Percentiles rank a stretch among this genome's conserved stretches.
Conservation (phyloP, 2,113 vertebrate species). For the Lathamus discolor region DNA sequence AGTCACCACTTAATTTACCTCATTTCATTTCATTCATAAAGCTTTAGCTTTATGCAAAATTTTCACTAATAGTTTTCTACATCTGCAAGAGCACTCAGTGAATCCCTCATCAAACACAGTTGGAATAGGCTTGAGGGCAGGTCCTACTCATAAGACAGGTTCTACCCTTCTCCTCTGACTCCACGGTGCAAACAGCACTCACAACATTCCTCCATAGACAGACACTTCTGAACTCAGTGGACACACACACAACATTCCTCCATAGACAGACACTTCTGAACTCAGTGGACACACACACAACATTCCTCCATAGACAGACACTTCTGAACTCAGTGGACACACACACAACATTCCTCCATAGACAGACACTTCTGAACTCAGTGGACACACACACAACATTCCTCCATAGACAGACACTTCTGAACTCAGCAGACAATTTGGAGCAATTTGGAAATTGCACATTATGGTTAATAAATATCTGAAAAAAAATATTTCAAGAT, state of each 20-base stretch:
- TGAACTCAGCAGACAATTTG: background rate
- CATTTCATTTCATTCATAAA: background rate
- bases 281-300: no score
- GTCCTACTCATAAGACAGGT: background rate
- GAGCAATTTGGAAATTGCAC: background rate
- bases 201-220: background rate
- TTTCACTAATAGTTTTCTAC: background rate
- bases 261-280: fast-evolving
- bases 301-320: background rate
- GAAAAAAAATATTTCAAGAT: background rate
- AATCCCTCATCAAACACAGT: background rate
- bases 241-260: background rate
- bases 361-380: background rate
- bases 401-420: background rate
- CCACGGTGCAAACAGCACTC: background rate
- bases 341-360: background rate
- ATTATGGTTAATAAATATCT: background rate
- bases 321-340: no score
- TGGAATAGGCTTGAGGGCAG: background rate
- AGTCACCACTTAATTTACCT: background rate
- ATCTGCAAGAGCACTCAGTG: background rate
- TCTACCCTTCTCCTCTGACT: background rate
- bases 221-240: background rate
- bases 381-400: no score
- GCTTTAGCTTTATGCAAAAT: background rate